Evolutionary conservation across 2,888 invertebrate genomes (phyloP).

Genomic region (Sinhomidia bicolor): DNA sequence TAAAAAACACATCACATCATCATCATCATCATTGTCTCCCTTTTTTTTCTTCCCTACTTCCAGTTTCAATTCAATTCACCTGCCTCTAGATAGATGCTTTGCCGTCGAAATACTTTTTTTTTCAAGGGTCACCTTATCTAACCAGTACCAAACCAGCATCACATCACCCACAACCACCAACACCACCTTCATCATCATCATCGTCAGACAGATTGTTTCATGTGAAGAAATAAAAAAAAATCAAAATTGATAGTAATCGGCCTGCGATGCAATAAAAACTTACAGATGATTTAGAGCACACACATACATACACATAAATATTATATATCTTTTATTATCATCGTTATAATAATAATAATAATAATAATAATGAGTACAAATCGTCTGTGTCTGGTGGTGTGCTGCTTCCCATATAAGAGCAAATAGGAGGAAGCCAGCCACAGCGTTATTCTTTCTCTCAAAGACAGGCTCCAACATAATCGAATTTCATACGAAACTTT

Average conservation of each 20-base stretch:
- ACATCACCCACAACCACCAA: slow-evolving; percentile 8
- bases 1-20: neutral
- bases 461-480: slow-evolving; percentile 71
- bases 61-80: slow-evolving; percentile 70
- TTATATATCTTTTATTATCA: slow-evolving; percentile 63
- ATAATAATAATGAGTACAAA: slow-evolving; percentile 48
- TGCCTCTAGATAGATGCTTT: too few species aligned
- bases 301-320: too few species aligned
- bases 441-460: neutral
- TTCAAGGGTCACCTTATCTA: slow-evolving; percentile 48
- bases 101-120: neutral
- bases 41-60: slow-evolving; percentile 59
- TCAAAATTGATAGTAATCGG: slow-evolving; percentile 67
- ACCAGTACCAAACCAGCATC: slow-evolving; percentile 15
- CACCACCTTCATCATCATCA: slow-evolving; percentile 10
- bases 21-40: neutral
- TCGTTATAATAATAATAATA: slow-evolving; percentile 33
- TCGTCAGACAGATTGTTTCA: slow-evolving; percentile 39
- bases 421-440: neutral
- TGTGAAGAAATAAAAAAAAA: slow-evolving; percentile 55
- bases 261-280: slow-evolving; percentile 46
- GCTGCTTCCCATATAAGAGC: slow-evolving; percentile 5
- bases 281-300: slow-evolving; percentile 71
- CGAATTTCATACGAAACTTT: slow-evolving; percentile 74
- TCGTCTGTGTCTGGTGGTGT: slow-evolving; percentile 2